phyloP scores from a whole-genome alignment of 2,797 vertebrate species.

The Artibeus lituratus region DNA sequence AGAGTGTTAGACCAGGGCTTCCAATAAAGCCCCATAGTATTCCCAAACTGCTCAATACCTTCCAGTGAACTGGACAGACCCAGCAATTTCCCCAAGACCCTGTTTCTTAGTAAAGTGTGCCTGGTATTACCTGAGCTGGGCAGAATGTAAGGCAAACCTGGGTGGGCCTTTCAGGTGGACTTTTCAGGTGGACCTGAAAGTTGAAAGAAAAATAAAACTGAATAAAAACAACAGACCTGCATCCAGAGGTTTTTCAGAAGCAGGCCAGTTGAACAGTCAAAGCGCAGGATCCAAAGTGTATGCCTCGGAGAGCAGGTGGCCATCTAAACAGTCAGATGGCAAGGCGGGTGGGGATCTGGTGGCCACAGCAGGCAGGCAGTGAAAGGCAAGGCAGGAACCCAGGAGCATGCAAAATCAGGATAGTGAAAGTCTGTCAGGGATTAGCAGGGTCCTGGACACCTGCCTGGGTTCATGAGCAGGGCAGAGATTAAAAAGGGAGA shows the following conservation, averaged over 20 bases:
- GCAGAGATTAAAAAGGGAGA: constrained; percentile 64
- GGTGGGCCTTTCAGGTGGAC: no score
- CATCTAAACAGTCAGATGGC: constrained; percentile 70
- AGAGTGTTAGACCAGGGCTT: not conserved
- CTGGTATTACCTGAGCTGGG: not conserved
- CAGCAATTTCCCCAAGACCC: not conserved
- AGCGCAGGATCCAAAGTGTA: not conserved
- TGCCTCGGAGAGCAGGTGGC: constrained; percentile 64
- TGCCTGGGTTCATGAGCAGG: constrained; percentile 74
- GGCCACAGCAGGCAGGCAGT: constrained; percentile 43
- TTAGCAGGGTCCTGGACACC: constrained; percentile 68
- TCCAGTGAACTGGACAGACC: not conserved
- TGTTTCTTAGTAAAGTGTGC: not conserved
- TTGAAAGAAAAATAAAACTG: not conserved
- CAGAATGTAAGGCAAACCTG: not conserved
- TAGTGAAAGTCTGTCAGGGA: constrained; percentile 64
- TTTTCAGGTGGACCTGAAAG: not conserved
- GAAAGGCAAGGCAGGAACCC: constrained; percentile 9
- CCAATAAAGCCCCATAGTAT: not conserved
- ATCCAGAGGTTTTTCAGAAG: constrained; percentile 38
- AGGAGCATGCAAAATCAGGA: constrained; percentile 24
- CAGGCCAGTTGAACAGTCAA: not conserved
- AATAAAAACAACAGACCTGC: not conserved
- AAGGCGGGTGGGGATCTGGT: constrained; percentile 5
- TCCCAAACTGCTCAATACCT: not conserved